Percentiles rank a stretch among this genome's conserved stretches.
Conservation (phyloP, 2,888 invertebrate genomes). For the Odontomyia ornata region DNA sequence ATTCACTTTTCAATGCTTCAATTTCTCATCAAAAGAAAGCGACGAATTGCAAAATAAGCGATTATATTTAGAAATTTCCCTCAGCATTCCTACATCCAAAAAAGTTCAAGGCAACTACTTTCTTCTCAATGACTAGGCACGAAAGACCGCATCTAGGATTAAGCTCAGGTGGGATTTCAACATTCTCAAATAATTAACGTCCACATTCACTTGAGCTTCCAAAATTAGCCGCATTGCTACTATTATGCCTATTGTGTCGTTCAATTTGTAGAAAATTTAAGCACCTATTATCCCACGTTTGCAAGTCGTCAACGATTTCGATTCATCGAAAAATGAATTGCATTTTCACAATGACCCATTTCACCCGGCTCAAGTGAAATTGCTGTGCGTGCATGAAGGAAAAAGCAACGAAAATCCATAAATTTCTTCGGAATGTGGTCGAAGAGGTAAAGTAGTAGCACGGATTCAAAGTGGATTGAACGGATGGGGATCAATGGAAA, state of each 20-base stretch:
- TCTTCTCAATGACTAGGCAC: not conserved
- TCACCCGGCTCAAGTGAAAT: slow-evolving; percentile 15
- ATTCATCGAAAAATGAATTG: slow-evolving; percentile 10
- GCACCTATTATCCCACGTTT: not conserved
- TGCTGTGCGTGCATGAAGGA: not conserved
- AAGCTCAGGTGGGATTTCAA: slow-evolving; percentile 10
- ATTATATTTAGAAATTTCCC: not conserved
- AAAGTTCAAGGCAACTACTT: slow-evolving; percentile 3
- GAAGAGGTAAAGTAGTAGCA: not conserved
- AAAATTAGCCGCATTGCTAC: slow-evolving; percentile 1
- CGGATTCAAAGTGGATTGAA: not conserved
- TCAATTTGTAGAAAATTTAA: not conserved
- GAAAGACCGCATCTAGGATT: slow-evolving; percentile 3
- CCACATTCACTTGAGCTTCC: slow-evolving; percentile 2
- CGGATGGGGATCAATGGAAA: slow-evolving; percentile 2
- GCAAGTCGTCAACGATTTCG: not conserved
- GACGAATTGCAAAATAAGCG: not conserved
- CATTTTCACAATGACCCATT: slow-evolving; percentile 23
- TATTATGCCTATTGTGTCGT: not conserved
- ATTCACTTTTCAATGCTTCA: not conserved
- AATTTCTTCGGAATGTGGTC: slow-evolving; percentile 11
- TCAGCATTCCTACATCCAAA: not conserved
- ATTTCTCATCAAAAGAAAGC: not conserved
- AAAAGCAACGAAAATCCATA: slow-evolving; percentile 2
- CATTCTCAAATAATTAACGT: not conserved